Conservation (phyloP, 2,113 vertebrate species). For the Lathamus discolor region DNA sequence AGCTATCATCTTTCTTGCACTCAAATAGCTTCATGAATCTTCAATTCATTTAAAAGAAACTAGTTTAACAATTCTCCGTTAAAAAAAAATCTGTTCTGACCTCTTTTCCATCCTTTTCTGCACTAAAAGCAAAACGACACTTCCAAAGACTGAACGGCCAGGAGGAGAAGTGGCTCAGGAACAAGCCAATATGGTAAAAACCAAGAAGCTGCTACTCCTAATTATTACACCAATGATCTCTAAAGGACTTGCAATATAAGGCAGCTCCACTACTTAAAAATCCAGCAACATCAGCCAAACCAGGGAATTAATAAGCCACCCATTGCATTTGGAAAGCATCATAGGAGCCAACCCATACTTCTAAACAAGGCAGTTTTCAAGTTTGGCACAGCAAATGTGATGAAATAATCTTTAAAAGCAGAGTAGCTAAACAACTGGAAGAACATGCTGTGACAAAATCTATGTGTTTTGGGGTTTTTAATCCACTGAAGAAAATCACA, state of each 20-base stretch:
- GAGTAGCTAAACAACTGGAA: not conserved
- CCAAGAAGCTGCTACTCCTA: not conserved
- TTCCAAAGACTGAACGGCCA: not conserved
- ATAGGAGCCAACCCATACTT: not conserved
- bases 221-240: not conserved
- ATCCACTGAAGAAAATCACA: not conserved
- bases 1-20: not conserved
- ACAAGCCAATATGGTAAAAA: not conserved
- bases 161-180: not conserved
- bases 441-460: not conserved
- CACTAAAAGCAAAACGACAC: not conserved
- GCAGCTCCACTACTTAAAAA: not conserved
- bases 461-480: fast-evolving
- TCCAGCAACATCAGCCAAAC: not conserved
- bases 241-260: not conserved
- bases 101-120: not conserved
- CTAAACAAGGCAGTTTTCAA: not conserved
- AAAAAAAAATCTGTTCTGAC: not conserved
- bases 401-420: not conserved
- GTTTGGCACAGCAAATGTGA: not conserved
- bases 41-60: not conserved
- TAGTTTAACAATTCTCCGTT: not conserved
- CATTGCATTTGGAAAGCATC: not conserved
- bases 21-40: not conserved
- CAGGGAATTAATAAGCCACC: not conserved